phyloP scores from a whole-genome alignment of 2,797 vertebrate genomes.

The Toxotes lorentzi region DNA sequence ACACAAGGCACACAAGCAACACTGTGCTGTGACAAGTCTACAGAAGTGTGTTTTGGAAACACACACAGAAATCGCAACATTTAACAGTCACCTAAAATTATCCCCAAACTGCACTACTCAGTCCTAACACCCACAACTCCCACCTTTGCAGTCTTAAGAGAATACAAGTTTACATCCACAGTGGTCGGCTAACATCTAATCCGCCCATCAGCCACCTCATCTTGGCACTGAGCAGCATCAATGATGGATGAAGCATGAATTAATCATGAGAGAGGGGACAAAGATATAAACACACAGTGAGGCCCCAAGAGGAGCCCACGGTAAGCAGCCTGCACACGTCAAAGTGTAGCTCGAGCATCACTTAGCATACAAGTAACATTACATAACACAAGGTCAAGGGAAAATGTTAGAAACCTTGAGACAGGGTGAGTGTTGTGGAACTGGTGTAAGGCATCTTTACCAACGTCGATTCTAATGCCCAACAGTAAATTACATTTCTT shows the following conservation, averaged over 20 bases:
- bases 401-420: not conserved
- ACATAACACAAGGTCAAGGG: constrained; percentile 31
- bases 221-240: constrained; percentile 69
- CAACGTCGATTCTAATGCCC: not conserved
- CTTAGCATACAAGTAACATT: constrained; percentile 27
- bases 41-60: not conserved
- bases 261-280: constrained; percentile 78
- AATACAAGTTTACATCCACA: constrained; percentile 48
- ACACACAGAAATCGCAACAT: not conserved
- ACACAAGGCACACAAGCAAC: not conserved
- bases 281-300: constrained; percentile 63
- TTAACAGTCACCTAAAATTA: not conserved
- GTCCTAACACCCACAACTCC: not conserved
- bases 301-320: constrained; percentile 26
- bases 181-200: constrained; percentile 63
- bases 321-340: constrained; percentile 32
- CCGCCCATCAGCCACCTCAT: constrained; percentile 64
- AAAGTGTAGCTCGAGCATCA: constrained; percentile 10
- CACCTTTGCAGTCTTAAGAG: constrained; percentile 13
- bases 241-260: constrained; percentile 83
- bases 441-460: not conserved
- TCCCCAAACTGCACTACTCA: not conserved
- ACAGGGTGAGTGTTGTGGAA: not conserved
- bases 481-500: not conserved
- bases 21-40: not conserved